These are phyloP conservation scores for Gobio gobio DNA, from an alignment of 2,113 vertebrate genomes.

Conservation along the genomic window DNA sequence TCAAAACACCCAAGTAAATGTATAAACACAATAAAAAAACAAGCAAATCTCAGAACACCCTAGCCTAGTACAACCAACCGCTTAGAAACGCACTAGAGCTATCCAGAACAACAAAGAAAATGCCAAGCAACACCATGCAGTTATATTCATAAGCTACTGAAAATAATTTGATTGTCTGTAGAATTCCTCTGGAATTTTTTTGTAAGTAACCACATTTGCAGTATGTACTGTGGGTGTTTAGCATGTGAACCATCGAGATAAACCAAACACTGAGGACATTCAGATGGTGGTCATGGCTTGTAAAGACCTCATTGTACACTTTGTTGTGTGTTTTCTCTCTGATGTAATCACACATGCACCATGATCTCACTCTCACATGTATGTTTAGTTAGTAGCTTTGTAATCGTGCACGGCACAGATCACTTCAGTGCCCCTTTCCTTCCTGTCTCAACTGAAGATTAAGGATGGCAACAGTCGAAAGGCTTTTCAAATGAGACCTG, in stretches of 20 bases:
- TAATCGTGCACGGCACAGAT: conserved; percentile 15
- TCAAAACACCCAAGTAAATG: background rate
- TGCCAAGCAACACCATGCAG: background rate
- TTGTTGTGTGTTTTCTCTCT: background rate
- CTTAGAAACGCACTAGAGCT: background rate
- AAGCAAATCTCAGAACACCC: background rate
- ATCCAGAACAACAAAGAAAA: background rate
- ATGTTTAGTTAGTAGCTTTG: conserved; percentile 18
- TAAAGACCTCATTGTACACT: background rate
- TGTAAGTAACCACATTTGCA: background rate
- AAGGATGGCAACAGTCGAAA: conserved; percentile 54
- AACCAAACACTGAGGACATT: conserved; percentile 23
- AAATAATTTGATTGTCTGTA: background rate
- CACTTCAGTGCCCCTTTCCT: conserved; percentile 12
- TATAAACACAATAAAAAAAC: background rate
- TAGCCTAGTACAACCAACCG: background rate
- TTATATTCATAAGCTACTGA: background rate
- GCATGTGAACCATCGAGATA: background rate
- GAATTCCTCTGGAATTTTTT: background rate
- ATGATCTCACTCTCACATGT: conserved; percentile 6
- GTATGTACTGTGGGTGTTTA: background rate
- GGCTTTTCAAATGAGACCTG: conserved; percentile 49
- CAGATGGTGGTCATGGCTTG: background rate
- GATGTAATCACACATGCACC: background rate
- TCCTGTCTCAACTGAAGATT: conserved; percentile 32